Percentiles rank a stretch among this genome's conserved stretches.
These are phyloP conservation scores for Meloidogyne exigua DNA, from an alignment of 1,140 invertebrate species.

Conservation along the genomic window DNA sequence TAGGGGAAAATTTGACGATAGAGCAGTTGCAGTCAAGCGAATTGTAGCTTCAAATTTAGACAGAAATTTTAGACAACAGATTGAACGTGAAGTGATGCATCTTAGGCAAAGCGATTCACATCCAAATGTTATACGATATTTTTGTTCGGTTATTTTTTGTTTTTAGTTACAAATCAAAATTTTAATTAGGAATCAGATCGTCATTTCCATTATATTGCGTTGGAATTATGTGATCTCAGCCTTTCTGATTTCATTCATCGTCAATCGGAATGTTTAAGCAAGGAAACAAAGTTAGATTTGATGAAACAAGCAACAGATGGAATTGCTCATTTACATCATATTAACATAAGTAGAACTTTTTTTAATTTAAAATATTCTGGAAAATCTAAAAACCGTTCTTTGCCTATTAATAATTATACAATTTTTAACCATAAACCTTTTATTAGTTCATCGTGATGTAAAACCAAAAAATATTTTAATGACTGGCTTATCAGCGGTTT, in stretches of 20 bases:
- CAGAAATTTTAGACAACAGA: slow-evolving; percentile 70
- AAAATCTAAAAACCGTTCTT: too few relatives aligned
- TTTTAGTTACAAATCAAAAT: slow-evolving; percentile 17
- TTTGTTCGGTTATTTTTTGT: slow-evolving; percentile 66
- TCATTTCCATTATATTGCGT: slow-evolving; percentile 84
- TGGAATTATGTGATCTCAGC: slow-evolving; percentile 89
- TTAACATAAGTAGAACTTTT: slow-evolving; percentile 79
- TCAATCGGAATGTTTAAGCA: slow-evolving; percentile 64
- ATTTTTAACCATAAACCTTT: slow-evolving; percentile 28
- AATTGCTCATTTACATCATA: slow-evolving; percentile 85
- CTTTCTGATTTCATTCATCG: slow-evolving; percentile 88
- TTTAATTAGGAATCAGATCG: slow-evolving; percentile 68
- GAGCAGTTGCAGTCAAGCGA: slow-evolving; percentile 90
- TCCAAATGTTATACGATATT: slow-evolving; percentile 84
- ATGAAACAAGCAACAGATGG: slow-evolving; percentile 82
- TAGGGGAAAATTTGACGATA: slow-evolving; percentile 87
- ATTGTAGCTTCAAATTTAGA: slow-evolving; percentile 65
- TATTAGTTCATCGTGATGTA: slow-evolving; percentile 88
- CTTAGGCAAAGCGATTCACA: slow-evolving; percentile 91
- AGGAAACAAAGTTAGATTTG: slow-evolving; percentile 74
- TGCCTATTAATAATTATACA: too few relatives aligned
- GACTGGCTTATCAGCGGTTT: slow-evolving; percentile 64
- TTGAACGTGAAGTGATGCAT: slow-evolving; percentile 91
- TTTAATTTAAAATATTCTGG: too few relatives aligned
- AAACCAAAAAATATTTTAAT: slow-evolving; percentile 76